A percentile compares a stretch with the other conserved stretches of the same genome.
phyloP scores from a whole-genome alignment of 2,888 invertebrate species.

The Napeogenes sylphis region DNA sequence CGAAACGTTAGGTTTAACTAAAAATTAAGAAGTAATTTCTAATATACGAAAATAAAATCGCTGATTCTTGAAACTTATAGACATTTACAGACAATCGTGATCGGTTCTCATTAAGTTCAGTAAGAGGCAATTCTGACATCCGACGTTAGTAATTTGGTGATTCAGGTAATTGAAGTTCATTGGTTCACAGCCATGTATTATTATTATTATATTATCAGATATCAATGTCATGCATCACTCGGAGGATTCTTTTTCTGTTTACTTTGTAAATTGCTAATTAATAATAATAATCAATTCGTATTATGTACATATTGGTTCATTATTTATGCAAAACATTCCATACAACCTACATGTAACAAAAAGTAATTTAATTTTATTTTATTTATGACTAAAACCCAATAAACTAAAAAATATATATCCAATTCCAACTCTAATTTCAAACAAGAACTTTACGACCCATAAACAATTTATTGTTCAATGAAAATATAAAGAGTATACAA shows the following conservation, averaged over 20 bases:
- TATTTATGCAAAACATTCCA: too few species aligned
- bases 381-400: not conserved
- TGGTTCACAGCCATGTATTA: constrained; percentile 28
- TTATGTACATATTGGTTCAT: too few species aligned
- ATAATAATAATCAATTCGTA: too few species aligned
- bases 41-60: constrained; percentile 10
- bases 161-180: constrained; percentile 46
- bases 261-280: too few species aligned
- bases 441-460: constrained; percentile 29
- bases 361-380: not conserved
- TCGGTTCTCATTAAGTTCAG: constrained; percentile 60
- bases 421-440: constrained; percentile 2
- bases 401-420: not conserved
- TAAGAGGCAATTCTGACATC: constrained; percentile 60
- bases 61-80: constrained; percentile 26
- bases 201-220: too few species aligned
- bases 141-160: constrained; percentile 55
- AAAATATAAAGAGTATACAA: constrained; percentile 14
- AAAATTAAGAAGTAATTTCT: too few species aligned
- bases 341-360: too few species aligned
- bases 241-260: too few species aligned
- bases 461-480: constrained; percentile 33
- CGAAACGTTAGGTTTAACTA: too few species aligned
- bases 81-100: constrained; percentile 47
- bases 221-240: too few species aligned